These are phyloP conservation scores for Coenonympha arcania DNA, from an alignment of 2,888 invertebrate genomes.

Conservation along the genomic window DNA sequence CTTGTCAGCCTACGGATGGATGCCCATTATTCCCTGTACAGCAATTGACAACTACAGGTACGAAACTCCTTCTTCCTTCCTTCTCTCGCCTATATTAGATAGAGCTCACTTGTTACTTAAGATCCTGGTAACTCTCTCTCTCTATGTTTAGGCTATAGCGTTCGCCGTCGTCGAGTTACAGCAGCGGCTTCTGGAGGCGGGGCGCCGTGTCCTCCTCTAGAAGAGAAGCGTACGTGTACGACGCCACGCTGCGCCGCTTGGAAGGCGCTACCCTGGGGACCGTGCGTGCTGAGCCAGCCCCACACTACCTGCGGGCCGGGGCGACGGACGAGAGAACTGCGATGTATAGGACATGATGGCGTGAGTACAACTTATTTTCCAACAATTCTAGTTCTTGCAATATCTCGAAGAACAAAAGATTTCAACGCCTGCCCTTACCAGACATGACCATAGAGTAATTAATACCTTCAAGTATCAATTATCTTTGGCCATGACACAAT, in stretches of 20 bases:
- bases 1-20: slow-evolving; percentile 73
- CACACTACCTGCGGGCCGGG: slow-evolving; percentile 76
- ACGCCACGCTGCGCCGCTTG: slow-evolving; percentile 71
- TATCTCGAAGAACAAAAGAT: no score
- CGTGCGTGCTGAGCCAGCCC: slow-evolving; percentile 60
- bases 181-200: slow-evolving; percentile 70
- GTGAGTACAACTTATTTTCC: slow-evolving; percentile 39
- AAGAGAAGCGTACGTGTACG: slow-evolving; percentile 71
- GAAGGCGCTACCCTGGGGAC: slow-evolving; percentile 70
- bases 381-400: no score
- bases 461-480: no score
- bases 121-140: not conserved
- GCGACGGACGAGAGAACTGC: slow-evolving; percentile 68
- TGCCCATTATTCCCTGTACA: slow-evolving; percentile 68
- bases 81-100: no score
- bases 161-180: slow-evolving; percentile 60
- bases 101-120: not conserved
- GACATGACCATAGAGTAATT: no score
- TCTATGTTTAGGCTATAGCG: slow-evolving; percentile 57
- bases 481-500: no score
- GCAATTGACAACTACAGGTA: slow-evolving; percentile 67
- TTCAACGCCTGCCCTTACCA: no score
- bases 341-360: slow-evolving; percentile 74
- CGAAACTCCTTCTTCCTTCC: not conserved
- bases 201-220: slow-evolving; percentile 66